Conservation (phyloP, 1,140 invertebrate species). For the Drosophila quadrilineata region DNA sequence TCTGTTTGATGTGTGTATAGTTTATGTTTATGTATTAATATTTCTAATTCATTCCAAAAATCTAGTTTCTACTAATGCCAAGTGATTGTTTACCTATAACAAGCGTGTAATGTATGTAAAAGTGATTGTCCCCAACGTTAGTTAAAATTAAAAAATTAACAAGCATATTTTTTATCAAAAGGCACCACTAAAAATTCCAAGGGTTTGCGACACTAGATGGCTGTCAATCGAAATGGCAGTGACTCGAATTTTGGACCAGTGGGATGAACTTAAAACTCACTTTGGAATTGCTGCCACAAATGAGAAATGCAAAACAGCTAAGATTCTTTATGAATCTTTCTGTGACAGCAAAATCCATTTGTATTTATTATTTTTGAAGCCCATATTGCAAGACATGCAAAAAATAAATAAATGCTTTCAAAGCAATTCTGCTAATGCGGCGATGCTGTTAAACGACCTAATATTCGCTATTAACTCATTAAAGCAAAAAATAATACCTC, state of each 20-base stretch:
- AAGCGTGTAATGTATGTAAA: too few species aligned
- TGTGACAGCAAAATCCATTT: neutral
- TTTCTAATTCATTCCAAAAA: neutral
- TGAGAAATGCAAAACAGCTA: neutral
- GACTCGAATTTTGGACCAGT: too few species aligned
- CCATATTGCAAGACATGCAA: neutral
- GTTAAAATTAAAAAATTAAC: too few species aligned
- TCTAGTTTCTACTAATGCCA: neutral
- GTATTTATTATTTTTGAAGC: neutral
- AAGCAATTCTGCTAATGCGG: neutral
- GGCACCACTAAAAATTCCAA: neutral
- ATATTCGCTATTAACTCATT: neutral
- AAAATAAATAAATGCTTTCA: slow-evolving; percentile 1
- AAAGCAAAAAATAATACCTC: neutral
- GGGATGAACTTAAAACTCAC: neutral
- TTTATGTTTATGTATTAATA: neutral
- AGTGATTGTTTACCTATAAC: neutral
- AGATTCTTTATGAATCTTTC: neutral
- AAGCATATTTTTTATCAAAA: neutral
- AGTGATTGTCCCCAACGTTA: neutral
- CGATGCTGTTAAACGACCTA: neutral
- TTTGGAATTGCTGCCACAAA: neutral
- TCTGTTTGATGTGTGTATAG: neutral
- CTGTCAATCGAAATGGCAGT: slow-evolving; percentile 9
- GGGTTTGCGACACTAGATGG: neutral